Evolutionary conservation across 2,888 invertebrate species (phyloP), one percentile per base, ranked within the genome.

Genomic region (Drosophila parthenogenetica): DNA sequence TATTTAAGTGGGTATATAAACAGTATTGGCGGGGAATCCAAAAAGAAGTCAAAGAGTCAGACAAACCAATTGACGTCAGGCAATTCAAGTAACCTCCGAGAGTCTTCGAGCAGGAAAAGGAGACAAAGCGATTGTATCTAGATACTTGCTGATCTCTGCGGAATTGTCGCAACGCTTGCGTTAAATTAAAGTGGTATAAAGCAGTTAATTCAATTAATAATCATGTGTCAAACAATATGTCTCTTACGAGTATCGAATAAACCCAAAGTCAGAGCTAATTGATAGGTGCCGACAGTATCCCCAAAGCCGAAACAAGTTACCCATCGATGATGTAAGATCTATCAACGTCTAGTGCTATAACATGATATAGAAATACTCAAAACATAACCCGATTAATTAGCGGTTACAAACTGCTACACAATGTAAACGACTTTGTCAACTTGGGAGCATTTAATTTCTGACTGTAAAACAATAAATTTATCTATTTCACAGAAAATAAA

Each of bases 161-260:
- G 63, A 72, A 60, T 59, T 60, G 22, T 62, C 29, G 65, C 60
- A 53, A 25, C 46, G 61, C 22, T 40, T 45, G 62, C 39, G 48
- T 42, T 62, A 70, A 77, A 68, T 62, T 68, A 53, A 85, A 87
- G 88, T 87, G 88, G 89, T 77, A 85, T 74, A 77, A 85, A 74
- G 85, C 85, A 81, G 85, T 85, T 84, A 79, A 89, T 81, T 89
- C 67, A 85, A 85, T 85, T 89, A 87, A 77, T 77, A 78, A 75
- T 61, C 70, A 43, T 65, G 89, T 89, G 83, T 79, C 70, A 83
- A 83, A 74, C 62, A 67, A 65, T 70, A 57, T 25, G 37, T 71
- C 64, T 53, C 59, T 65, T 54, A 58, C 53, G 29, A 42, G 37
- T 1, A 53, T 48, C 14, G 10, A 14, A 50, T 71, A 66, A 57